Conservation (phyloP, 2,113 vertebrate genomes). For the Gorsachius goisagi region DNA sequence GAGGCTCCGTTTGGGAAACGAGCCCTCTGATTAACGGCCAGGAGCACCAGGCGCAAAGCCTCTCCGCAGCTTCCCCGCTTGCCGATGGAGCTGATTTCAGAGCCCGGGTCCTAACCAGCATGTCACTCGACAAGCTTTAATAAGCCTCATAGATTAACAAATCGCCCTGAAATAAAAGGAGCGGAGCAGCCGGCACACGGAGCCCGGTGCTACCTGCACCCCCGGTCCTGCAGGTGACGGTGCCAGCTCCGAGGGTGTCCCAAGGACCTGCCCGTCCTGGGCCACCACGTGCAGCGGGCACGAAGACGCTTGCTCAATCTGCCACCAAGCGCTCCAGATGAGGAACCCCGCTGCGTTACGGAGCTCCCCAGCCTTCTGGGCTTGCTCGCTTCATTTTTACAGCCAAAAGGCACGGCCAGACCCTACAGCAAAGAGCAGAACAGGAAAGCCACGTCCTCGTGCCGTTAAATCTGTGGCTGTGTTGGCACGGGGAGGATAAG, state of each 20-base stretch:
- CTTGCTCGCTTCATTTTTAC: not conserved
- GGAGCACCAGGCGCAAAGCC: not conserved
- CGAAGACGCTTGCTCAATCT: no score
- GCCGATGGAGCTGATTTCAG: not conserved
- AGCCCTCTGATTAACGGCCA: not conserved
- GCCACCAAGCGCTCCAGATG: not conserved
- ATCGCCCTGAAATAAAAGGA: not conserved
- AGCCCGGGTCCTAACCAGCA: not conserved
- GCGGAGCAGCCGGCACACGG: not conserved
- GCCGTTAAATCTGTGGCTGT: not conserved
- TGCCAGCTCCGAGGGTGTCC: not conserved
- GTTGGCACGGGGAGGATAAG: not conserved
- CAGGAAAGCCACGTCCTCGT: fast-evolving
- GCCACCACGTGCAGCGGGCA: not conserved
- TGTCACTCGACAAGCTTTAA: not conserved
- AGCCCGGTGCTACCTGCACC: fast-evolving
- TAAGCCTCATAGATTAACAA: not conserved
- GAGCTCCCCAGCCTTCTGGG: no score
- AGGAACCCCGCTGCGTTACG: fast-evolving
- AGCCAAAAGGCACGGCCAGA: not conserved
- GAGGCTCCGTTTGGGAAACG: not conserved
- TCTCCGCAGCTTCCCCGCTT: not conserved
- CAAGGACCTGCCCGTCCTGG: not conserved
- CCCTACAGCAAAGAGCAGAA: not conserved
- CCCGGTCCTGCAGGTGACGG: not conserved